Conservation (phyloP, 2,888 invertebrate genomes). For the Melieria crassipennis region DNA sequence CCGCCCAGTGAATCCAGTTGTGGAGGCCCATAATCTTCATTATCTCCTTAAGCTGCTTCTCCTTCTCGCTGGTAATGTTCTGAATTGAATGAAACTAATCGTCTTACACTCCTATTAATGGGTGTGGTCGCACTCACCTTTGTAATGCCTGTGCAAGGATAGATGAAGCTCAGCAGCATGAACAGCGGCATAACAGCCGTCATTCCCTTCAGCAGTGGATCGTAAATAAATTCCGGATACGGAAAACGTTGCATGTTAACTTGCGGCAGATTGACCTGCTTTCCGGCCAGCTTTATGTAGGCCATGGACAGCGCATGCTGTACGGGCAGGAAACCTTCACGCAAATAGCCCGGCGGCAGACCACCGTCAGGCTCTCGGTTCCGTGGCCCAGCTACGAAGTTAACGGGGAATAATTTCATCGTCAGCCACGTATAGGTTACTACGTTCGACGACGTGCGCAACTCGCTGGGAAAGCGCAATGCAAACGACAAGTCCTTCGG, state of each 20-base stretch:
- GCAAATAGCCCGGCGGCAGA: constrained; percentile 70
- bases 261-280: constrained; percentile 46
- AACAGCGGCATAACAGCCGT: constrained; percentile 78
- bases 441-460: constrained; percentile 62
- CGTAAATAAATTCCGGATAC: constrained; percentile 76
- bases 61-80: constrained; percentile 71
- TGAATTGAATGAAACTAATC: constrained; percentile 1
- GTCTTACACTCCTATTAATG: neutral
- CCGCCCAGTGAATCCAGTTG: constrained; percentile 85
- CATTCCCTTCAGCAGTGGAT: constrained; percentile 74
- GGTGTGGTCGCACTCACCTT: constrained; percentile 65
- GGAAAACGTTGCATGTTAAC: constrained; percentile 72
- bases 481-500: constrained; percentile 68
- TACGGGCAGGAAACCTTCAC: constrained; percentile 74
- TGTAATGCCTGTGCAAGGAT: constrained; percentile 80
- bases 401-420: constrained; percentile 71
- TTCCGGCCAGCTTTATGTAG: constrained; percentile 50
- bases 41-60: constrained; percentile 78
- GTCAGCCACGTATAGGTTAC: constrained; percentile 72
- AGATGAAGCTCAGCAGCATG: constrained; percentile 82
- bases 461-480: constrained; percentile 74
- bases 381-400: constrained; percentile 75
- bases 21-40: constrained; percentile 93
- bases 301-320: constrained; percentile 71
- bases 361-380: constrained; percentile 69